Base-by-base conservation (phyloP, 2,797 vertebrate species). In the Coreius guichenoti region DNA sequence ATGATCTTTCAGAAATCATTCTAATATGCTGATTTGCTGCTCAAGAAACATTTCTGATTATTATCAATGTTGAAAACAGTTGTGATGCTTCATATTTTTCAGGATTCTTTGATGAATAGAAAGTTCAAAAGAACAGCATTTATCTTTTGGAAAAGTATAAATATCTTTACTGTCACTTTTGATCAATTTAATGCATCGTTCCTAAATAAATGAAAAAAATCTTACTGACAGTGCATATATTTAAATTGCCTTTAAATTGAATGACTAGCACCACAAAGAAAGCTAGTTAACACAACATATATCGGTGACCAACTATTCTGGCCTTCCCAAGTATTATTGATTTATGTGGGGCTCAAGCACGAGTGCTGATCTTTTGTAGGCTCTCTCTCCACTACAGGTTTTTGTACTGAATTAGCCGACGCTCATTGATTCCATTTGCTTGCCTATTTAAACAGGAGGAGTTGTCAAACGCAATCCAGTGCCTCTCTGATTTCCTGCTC, bases 361-460 rank as follows among this genome's bases (percentile, higher is more conserved):
- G 80, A 63, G 47, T 49, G 70, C 54, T 26, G 81, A 36, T 73
- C 43, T 49, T 1, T 14, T 36, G 19, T 13, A 1, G 47, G 76
- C 4, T 70, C 9, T 1, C 5, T 23, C 33, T 82, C 68, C 33
- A 33, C 75, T 39, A 43, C 75, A 78, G 76, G 75, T 54, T 80
- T 87, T 86, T 65, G 39, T 31, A 56, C 93, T 93, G 96, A 96
- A 96, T 96, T 96, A 95, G 93, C 92, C 92, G 92, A 87, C 90
- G 93, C 92, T 94, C 94, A 94, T 94, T 94, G 93, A 93, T 95
- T 96, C 91, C 92, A 87, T 95, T 95, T 96, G 92, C 93, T 95
- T 94, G 90, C 93, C 91, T 91, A 84, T 96, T 96, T 91, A 92
- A 96, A 97, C 95, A 98, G 97, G 95, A 94, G 86, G 92, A 93